A percentile compares a stretch with the other conserved stretches of the same genome.
These are phyloP conservation scores for Babyrousa celebensis DNA, from an alignment of 2,797 vertebrate genomes.

Conservation along the genomic window DNA sequence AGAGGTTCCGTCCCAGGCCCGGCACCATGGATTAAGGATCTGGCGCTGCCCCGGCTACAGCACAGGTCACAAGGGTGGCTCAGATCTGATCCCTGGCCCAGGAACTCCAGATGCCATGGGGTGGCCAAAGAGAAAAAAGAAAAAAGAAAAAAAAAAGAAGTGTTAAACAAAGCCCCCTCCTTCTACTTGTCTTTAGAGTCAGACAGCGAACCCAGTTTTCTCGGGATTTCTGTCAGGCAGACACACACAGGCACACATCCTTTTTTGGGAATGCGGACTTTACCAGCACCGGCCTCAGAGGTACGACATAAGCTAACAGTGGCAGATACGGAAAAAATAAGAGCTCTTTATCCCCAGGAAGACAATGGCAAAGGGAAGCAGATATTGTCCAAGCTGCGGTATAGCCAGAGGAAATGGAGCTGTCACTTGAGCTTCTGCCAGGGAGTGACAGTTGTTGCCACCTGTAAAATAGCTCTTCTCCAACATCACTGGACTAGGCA, in stretches of 20 bases:
- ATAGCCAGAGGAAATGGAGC: constrained; percentile 28
- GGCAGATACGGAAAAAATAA: constrained; percentile 3
- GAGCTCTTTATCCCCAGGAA: constrained; percentile 56
- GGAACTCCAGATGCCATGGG: too few species aligned
- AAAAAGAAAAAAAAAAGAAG: too few species aligned
- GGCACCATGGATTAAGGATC: too few species aligned
- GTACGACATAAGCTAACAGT: constrained; percentile 54
- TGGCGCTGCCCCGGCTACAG: too few species aligned
- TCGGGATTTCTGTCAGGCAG: not conserved
- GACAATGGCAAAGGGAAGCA: constrained; percentile 48
- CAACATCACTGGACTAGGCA: not conserved
- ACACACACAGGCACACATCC: not conserved
- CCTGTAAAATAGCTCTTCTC: constrained; percentile 25
- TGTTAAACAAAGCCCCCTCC: constrained; percentile 63
- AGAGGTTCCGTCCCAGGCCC: too few species aligned
- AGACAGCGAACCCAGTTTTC: constrained; percentile 62
- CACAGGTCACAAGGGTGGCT: too few species aligned
- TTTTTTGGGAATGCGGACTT: constrained; percentile 48
- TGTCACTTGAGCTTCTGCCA: constrained; percentile 17
- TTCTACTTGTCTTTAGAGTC: constrained; percentile 68
- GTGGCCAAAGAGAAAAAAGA: too few species aligned
- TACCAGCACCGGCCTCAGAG: constrained; percentile 7
- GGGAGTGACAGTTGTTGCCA: constrained; percentile 34
- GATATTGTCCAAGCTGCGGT: constrained; percentile 16
- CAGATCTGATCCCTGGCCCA: too few species aligned